A percentile compares a stretch with the other conserved stretches of the same genome.
phyloP scores from a whole-genome alignment of 2,797 vertebrate genomes.

The Petrocephalus sullivani region DNA sequence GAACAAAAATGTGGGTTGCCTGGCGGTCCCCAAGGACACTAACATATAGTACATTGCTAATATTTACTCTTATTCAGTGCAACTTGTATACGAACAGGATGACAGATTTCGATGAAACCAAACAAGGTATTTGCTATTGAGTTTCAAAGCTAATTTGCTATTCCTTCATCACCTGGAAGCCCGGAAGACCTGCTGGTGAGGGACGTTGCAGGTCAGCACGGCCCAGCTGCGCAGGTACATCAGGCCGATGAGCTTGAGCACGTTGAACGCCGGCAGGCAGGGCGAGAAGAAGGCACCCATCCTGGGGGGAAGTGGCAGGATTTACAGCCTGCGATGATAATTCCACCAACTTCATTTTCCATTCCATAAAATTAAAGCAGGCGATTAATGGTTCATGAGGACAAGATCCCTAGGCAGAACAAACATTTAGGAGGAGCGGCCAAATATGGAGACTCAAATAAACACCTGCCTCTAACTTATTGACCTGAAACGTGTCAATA shows the following conservation, averaged over 20 bases:
- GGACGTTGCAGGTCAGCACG: conserved; percentile 93
- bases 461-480: background rate
- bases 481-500: background rate
- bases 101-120: background rate
- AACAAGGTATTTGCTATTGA: background rate
- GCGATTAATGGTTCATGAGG: background rate
- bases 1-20: background rate
- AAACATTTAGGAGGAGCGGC: background rate
- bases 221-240: conserved; percentile 99
- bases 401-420: background rate
- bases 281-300: conserved; percentile 99
- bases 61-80: background rate
- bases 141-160: background rate
- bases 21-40: background rate
- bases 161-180: conserved; percentile 72
- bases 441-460: background rate
- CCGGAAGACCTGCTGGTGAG: conserved; percentile 93
- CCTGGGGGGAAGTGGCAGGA: conserved; percentile 54
- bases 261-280: conserved; percentile 91
- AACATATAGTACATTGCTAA: background rate
- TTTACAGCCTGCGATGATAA: conserved; percentile 4
- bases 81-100: background rate
- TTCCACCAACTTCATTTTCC: background rate
- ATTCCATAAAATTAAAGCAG: background rate
- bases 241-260: conserved; percentile 87